Evolutionary conservation across 2,113 vertebrate species (phyloP), one percentile per base, ranked within the genome.

Genomic region (Montifringilla adamsi): DNA sequence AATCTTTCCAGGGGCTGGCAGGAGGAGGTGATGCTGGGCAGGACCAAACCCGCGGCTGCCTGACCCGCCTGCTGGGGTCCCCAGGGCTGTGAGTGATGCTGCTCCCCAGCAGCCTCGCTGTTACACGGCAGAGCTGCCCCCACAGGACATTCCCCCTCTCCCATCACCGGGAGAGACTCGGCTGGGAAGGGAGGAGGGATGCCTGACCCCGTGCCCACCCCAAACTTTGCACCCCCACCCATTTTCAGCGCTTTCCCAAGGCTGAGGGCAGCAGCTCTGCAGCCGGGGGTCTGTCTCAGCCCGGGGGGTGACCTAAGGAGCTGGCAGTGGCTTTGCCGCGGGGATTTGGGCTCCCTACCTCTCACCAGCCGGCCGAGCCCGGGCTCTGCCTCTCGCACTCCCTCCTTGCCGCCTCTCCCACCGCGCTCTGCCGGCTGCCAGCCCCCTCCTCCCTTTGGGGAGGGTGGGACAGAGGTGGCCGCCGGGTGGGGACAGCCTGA

Each of bases 91-190:
- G 31, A 21, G 41, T 4, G 24, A 12, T 17, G 43, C 56, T 46
- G 31, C 50, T 44, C 31, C 66, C 46, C 39, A 9, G 15, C 70
- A 10, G 52, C 41, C n/a, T 35, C 6, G 1, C 53, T 35, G 35
- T 8, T 22, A 5, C 55, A 13, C 0, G 0, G 14, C 72, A 31
- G 15, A 12, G 11, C 31, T 59, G 59, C 50, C 16, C 6, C 56
- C 7, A 0, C 56, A 37, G 49, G 11, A 28, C 12, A 16, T 33
- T n/a, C 10, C 75, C 22, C 11, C 7, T 49, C 23, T 79, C 44
- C 72, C 27, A 3, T 3, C 75, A 0, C 47, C 1, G 0, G 21
- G 19, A 82, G 23, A 14, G 50, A 24, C 2, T 1, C 0, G 1
- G 3, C 1, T 1, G 53, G 24, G 21, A 35, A 73, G 23, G 60